Base-by-base conservation (phyloP, 2,797 vertebrate genomes). In the Spinibarbus caldwelli region DNA sequence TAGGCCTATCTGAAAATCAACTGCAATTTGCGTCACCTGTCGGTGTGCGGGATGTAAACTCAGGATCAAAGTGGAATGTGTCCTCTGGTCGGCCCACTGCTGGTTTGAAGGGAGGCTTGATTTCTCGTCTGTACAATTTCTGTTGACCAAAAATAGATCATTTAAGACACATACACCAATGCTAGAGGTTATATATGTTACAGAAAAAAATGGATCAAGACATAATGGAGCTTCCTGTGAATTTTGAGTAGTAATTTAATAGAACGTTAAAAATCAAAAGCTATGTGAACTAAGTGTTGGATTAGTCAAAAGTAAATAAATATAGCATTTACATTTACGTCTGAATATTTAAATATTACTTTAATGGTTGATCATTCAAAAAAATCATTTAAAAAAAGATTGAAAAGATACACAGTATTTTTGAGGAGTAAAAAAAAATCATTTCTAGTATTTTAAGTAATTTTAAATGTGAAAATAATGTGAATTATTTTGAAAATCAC, bases 31-130 rank as follows among this genome's bases (percentile, higher is more conserved):
- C 38, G 1, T 31, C n/a, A 89, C 85, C 88, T 88, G 88, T 89
- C 64, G 98, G 98, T 4, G 98, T 99, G 87, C 97, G 95, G 26
- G 97, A 96, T 0, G 98, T 99, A 92, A 99, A 99, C 89, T 99
- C 98, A 0, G 97, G 97, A 88, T 99, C 98, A 86, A 99, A 99
- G 93, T 99, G 97, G 91, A 99, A 99, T 49, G 98, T 99, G 92
- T 99, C 98, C 88, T 99, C 98, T 17, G 98, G 98, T 88, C 98
- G 93, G 80, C 98, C 98, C 79, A 97, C 97, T 0, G 98, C 97
- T 0, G 98, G 98, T 92, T 97, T 99, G 93, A 99, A 99, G 0
- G 98, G 98, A 0, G 98, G 98, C 86, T 97, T 96, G 92, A 97
- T 87, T 92, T 99, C 98, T 90, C 95, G 97, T 83, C 95, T 95